Evolutionary conservation across 2,797 vertebrate genomes (phyloP).

Genomic region (Ceyx erithaca): DNA sequence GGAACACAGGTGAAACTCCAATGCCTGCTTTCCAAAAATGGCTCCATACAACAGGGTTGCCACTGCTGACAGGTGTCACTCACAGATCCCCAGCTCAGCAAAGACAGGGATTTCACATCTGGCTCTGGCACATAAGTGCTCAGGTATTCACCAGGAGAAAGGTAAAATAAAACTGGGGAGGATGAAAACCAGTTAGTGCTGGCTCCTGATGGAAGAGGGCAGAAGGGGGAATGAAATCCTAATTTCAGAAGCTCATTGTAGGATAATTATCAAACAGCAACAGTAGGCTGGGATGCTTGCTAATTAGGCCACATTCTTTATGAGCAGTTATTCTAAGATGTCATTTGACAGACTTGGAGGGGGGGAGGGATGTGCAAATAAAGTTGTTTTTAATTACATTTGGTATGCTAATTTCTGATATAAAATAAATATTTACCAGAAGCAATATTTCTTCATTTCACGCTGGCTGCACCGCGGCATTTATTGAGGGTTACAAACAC

Average conservation of each 20-base stretch:
- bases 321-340: conserved; percentile 76
- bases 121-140: background rate
- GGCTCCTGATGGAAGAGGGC: background rate
- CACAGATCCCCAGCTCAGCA: background rate
- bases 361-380: conserved; percentile 46
- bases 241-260: conserved; percentile 74
- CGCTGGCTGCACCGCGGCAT: conserved; percentile 83
- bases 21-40: background rate
- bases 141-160: background rate
- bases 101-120: background rate
- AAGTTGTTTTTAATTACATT: conserved; percentile 93
- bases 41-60: rapidly evolving
- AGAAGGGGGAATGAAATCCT: conserved; percentile 20
- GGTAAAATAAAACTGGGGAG: background rate
- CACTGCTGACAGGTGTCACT: conserved; percentile 3
- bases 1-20: background rate
- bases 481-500: conserved; percentile 81
- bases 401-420: conserved; percentile 93
- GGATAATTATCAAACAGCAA: conserved; percentile 76
- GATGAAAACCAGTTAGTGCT: background rate
- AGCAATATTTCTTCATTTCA: conserved; percentile 94
- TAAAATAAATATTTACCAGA: conserved; percentile 93
- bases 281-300: conserved; percentile 65
- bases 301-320: conserved; percentile 79
- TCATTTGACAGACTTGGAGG: conserved; percentile 72